These are phyloP conservation scores for Itoplectis maculator DNA, from an alignment of 2,888 invertebrate genomes.

Conservation along the genomic window DNA sequence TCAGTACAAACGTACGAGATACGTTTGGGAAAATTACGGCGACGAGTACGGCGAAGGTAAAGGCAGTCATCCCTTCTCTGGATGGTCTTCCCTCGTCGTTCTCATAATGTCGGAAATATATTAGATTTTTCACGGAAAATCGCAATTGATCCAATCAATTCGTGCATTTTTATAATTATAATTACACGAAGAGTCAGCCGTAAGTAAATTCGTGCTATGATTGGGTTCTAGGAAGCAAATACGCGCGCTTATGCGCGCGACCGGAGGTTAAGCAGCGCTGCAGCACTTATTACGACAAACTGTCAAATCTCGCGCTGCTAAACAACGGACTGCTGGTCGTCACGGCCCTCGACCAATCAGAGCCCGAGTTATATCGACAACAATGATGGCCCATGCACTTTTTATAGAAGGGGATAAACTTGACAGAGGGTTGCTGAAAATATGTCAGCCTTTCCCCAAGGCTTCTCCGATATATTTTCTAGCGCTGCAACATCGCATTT, in stretches of 20 bases:
- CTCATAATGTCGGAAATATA: conserved; percentile 98
- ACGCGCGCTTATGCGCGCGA: too few species aligned
- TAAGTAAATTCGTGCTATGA: too few species aligned
- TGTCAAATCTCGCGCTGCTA: too few species aligned
- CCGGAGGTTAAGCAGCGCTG: too few species aligned
- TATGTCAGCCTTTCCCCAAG: background rate
- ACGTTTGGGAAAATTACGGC: conserved; percentile 99
- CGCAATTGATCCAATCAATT: background rate
- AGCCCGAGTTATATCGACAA: too few species aligned
- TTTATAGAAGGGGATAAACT: too few species aligned
- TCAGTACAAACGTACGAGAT: conserved; percentile 95
- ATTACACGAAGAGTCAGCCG: background rate
- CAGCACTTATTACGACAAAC: too few species aligned
- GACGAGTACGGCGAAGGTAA: conserved; percentile 94
- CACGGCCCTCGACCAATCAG: too few species aligned
- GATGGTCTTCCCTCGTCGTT: conserved; percentile 97
- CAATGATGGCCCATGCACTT: too few species aligned
- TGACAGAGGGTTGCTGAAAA: too few species aligned
- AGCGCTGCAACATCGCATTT: background rate
- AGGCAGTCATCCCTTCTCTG: conserved; percentile 97
- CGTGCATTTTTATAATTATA: background rate
- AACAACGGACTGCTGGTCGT: too few species aligned
- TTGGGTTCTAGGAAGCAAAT: too few species aligned
- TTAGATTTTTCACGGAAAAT: conserved; percentile 81
- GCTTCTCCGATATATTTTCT: background rate